Conservation (phyloP, 1,140 invertebrate species). For the Rhyzopertha dominica region DNA sequence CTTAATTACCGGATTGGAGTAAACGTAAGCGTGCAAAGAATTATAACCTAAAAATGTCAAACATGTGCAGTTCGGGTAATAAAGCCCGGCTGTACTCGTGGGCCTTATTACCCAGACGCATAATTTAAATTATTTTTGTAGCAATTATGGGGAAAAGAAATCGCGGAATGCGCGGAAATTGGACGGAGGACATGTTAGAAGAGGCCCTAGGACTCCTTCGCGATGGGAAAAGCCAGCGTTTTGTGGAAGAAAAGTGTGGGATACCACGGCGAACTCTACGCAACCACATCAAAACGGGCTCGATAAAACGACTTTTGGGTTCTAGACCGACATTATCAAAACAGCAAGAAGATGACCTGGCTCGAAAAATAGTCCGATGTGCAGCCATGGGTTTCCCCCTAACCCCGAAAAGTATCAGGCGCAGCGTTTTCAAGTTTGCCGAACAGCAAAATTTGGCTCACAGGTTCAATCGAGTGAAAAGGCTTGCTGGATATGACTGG, state of each 20-base stretch:
- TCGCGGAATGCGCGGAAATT: conserved; percentile 19
- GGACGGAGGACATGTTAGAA: conserved; percentile 17
- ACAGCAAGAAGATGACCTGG: conserved; percentile 16
- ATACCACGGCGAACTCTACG: conserved; percentile 18
- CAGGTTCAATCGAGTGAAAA: conserved; percentile 33
- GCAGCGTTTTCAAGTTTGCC: conserved; percentile 28
- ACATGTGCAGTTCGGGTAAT: no score
- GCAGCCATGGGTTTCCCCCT: conserved; percentile 31
- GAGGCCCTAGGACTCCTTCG: conserved; percentile 16
- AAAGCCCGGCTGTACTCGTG: background rate
- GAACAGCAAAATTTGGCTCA: conserved; percentile 19
- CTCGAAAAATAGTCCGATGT: conserved; percentile 24
- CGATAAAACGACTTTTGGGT: conserved; percentile 10
- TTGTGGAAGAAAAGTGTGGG: conserved; percentile 11
- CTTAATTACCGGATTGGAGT: no score
- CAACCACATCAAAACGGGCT: conserved; percentile 19
- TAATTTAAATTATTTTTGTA: conserved; percentile 14
- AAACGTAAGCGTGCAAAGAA: no score
- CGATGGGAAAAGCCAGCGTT: conserved; percentile 15
- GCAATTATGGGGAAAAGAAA: conserved; percentile 18
- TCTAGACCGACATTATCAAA: conserved; percentile 11
- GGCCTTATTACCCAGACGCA: no score
- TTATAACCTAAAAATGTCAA: no score
- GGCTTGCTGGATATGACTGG: conserved; percentile 20
- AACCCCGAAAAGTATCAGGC: conserved; percentile 27